A percentile compares a stretch with the other conserved stretches of the same genome.
Conservation (phyloP, 2,888 invertebrate genomes). For the Drosophila diplacantha region DNA sequence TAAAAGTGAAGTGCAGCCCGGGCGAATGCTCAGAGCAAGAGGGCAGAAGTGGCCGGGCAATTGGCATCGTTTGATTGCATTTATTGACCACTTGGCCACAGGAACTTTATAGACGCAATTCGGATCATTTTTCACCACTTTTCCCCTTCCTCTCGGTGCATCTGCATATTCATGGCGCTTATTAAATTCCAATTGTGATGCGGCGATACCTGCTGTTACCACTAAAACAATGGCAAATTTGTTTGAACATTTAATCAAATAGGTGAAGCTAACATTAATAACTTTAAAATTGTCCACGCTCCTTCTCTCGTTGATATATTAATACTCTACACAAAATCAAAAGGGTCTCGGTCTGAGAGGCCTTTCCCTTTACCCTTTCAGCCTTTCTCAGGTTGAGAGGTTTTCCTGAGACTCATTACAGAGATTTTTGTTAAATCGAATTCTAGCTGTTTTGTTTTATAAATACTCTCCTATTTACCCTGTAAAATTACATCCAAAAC, state of each 20-base stretch:
- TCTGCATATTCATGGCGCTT: constrained; percentile 32
- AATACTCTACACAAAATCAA: too few relatives aligned
- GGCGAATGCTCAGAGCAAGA: not conserved
- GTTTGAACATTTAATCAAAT: not conserved
- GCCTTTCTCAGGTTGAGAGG: not conserved
- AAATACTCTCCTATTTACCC: not conserved
- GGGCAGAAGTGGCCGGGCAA: not conserved
- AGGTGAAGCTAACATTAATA: not conserved
- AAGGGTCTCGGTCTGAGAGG: too few relatives aligned
- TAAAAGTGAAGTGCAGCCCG: constrained; percentile 8
- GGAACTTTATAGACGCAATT: constrained; percentile 4
- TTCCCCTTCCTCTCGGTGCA: not conserved
- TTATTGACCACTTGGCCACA: constrained; percentile 49
- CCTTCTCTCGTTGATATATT: not conserved
- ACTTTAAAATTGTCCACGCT: not conserved
- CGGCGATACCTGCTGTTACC: not conserved
- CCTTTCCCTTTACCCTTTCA: too few relatives aligned
- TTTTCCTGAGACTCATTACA: not conserved
- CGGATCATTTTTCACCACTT: constrained; percentile 10
- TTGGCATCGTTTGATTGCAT: constrained; percentile 43
- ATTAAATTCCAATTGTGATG: constrained; percentile 29
- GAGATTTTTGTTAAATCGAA: not conserved
- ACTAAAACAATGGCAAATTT: not conserved
- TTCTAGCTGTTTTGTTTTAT: not conserved
- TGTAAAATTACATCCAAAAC: not conserved